Base-by-base conservation (phyloP, 2,113 vertebrate genomes). In the Tricholaema leucomelas region DNA sequence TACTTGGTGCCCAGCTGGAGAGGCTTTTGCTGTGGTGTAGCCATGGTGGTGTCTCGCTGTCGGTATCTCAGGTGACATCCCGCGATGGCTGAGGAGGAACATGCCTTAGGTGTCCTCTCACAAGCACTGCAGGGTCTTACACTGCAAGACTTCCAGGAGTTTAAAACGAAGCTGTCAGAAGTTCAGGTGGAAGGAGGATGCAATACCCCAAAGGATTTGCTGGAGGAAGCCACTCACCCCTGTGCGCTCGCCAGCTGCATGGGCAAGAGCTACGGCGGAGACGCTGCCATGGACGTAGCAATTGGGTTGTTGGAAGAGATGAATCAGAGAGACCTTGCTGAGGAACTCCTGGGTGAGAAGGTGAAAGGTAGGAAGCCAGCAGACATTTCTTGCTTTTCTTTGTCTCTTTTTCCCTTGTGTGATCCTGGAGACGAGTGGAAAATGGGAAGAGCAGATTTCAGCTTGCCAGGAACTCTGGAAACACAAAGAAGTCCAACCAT, bases 271-370 rank as follows among this genome's bases (percentile, higher is more conserved):
- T 52, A 23, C 30, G 65, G 77, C 3, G 10, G 48, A 46, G 87
- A 63, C 0, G 1, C 25, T 0, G 25, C 8, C 0, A 15, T 40
- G 72, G 82, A 82, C 8, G 0, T 36, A 5, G 87, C 25, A 1
- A 64, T 79, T 4, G n/a, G 69, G 23, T 9, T 87, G 87, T 54
- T 87, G 0, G 4, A 79, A 17, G 83, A 74, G 83, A 79, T 87
- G 67, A 59, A 75, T 36, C 78, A 14, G 61, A 48, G 56, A 2
- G 56, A 87, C 50, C 87, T 90, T 0, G 50, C 33, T 0, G 61
- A 79, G 64, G 56, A 79, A 8, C 74, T 93, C 48, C 73, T 59
- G 38, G 73, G 54, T 10, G 73, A 70, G 66, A 33, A 52, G 15
- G 77, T 64, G 55, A 64, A 87, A 73, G 87, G 87, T 93, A 40